Evolutionary conservation across 2,888 invertebrate species (phyloP).

Genomic region (Gastracanthus pulcherrimus): DNA sequence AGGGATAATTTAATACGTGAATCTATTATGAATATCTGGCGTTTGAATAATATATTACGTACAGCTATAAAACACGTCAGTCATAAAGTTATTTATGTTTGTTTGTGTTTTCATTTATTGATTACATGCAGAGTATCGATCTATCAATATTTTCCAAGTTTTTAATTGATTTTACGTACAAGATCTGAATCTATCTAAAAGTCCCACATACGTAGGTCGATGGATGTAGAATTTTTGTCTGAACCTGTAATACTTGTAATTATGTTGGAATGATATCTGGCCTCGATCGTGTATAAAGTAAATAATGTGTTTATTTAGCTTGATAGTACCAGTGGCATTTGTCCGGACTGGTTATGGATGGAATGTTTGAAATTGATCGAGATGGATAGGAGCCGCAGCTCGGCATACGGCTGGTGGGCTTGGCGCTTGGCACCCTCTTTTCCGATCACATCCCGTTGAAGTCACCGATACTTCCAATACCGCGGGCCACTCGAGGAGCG

Average conservation of each 20-base stretch:
- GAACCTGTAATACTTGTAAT: too few relatives aligned
- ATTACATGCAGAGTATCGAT: not conserved
- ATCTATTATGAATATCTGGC: slow-evolving; percentile 26
- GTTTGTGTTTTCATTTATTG: not conserved
- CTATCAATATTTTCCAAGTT: not conserved
- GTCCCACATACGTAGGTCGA: too few relatives aligned
- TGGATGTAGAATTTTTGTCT: too few relatives aligned
- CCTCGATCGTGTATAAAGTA: too few relatives aligned
- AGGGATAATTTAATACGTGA: slow-evolving; percentile 23
- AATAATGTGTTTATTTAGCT: too few relatives aligned
- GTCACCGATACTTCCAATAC: slow-evolving; percentile 77
- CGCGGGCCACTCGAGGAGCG: slow-evolving; percentile 58
- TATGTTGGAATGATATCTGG: too few relatives aligned
- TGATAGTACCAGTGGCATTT: too few relatives aligned
- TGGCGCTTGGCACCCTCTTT: slow-evolving; percentile 64
- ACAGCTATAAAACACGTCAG: not conserved
- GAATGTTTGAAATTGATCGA: too few relatives aligned
- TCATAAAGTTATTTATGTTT: not conserved
- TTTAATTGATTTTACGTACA: not conserved
- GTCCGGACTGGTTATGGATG: too few relatives aligned
- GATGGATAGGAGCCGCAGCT: too few relatives aligned
- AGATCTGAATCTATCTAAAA: too few relatives aligned
- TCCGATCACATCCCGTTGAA: slow-evolving; percentile 77
- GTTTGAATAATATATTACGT: slow-evolving; percentile 9
- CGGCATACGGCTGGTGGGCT: not conserved